These are phyloP conservation scores for Megaustenia siamemsis DNA, from an alignment of 2,888 invertebrate species.

Conservation along the genomic window DNA sequence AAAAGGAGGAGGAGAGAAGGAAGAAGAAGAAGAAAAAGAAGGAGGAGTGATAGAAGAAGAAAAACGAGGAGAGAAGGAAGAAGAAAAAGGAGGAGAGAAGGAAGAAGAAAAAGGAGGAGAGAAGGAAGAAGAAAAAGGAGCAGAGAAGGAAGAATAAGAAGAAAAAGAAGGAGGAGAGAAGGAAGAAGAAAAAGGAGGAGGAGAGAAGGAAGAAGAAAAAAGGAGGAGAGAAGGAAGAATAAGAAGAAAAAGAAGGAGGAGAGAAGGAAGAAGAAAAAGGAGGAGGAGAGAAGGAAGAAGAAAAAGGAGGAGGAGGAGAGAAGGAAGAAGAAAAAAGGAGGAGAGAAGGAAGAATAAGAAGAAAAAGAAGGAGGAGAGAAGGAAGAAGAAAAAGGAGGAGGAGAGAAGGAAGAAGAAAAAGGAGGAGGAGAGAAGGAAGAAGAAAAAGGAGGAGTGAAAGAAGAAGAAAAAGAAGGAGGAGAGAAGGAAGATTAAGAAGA, in stretches of 20 bases:
- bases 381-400: not conserved
- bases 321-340: not conserved
- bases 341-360: too few species aligned
- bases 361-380: not conserved
- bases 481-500: not conserved
- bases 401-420: not conserved
- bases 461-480: not conserved
- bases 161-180: too few species aligned
- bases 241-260: too few species aligned
- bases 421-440: not conserved
- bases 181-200: not conserved
- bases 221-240: not conserved
- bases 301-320: not conserved
- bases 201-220: not conserved
- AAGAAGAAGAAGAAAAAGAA: not conserved
- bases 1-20: not conserved
- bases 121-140: not conserved
- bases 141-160: too few species aligned
- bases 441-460: too few species aligned
- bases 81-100: not conserved
- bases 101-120: not conserved
- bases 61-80: too few species aligned
- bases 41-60: too few species aligned
- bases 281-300: not conserved
- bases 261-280: conserved; percentile 19